Evolutionary conservation across 2,888 invertebrate genomes (phyloP), one percentile per base, ranked within the genome.

Genomic region (Amiota communis): DNA sequence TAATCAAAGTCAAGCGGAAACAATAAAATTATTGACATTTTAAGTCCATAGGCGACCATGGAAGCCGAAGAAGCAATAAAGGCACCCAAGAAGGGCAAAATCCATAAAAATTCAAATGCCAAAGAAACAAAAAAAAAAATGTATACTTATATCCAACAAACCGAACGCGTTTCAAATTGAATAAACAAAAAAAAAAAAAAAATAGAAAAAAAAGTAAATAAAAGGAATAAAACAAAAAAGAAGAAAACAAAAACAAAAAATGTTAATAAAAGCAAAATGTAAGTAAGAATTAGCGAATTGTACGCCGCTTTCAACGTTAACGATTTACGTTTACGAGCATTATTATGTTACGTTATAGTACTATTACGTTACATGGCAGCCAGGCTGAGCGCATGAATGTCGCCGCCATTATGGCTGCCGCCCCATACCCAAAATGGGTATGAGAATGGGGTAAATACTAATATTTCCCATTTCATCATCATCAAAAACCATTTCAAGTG

Each of bases 401-500:
- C 36, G 6, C 36, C 36, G 36, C 36, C 36, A 36, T 36, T 36
- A 36, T 36, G 36, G 36, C 36, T 59, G 59, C 15, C 20, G 11
- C 20, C 15, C 59, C 59, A 59, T 59, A 59, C 17, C 59, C 59
- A 59, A 9, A n/a, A 20, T 59, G 6, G 36, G 36, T 36, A 36
- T 36, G 36, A 6, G 36, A 36, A 36, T 36, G 36, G 36, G 36
- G 36, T 59, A 59, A 20, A 59, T 59, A 59, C 36, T 2, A 36
- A 6, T 36, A 36, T 36, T 36, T 6, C 36, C 36, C 36, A 36
- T 36, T 36, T 36, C 36, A 36, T 12, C 70, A 57, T 77, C 81
- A 81, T 84, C 78, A 83, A 83, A 83, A 84, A 83, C 83, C 83
- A 84, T 84, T 84, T 85, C 83, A 85, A 81, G 83, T 84, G 86